These are phyloP conservation scores for Danaus chrysippus DNA, from an alignment of 2,888 invertebrate genomes.

Conservation along the genomic window DNA sequence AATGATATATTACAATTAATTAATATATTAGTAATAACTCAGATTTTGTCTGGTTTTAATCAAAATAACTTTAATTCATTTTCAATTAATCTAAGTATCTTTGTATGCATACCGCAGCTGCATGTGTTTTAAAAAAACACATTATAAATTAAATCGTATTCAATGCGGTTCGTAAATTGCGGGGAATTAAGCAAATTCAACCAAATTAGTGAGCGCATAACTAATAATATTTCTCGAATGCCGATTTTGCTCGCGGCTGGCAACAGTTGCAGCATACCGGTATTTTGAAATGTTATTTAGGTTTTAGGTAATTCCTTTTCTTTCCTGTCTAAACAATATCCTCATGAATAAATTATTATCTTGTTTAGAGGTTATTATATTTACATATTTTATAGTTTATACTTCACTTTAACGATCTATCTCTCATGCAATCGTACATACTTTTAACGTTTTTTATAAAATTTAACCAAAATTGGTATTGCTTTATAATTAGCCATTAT, in stretches of 20 bases:
- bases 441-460: no score
- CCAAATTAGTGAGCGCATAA: constrained; percentile 56
- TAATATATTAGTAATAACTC: no score
- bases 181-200: constrained; percentile 61
- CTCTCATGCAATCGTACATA: no score
- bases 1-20: no score
- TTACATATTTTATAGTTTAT: no score
- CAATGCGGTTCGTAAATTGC: constrained; percentile 47
- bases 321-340: constrained; percentile 15
- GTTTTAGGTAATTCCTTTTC: constrained; percentile 28
- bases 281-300: constrained; percentile 24
- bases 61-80: no score
- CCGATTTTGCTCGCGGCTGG: constrained; percentile 42
- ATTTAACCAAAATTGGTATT: no score
- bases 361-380: no score
- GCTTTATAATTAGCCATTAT: no score
- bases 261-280: constrained; percentile 36
- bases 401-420: no score
- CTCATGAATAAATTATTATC: neutral
- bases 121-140: constrained; percentile 3
- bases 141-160: constrained; percentile 5
- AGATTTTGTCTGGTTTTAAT: no score
- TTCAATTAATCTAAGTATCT: no score
- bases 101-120: neutral
- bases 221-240: constrained; percentile 49